Evolutionary conservation across 2,888 invertebrate genomes (phyloP).

Genomic region (Lasioglossum marginatum): DNA sequence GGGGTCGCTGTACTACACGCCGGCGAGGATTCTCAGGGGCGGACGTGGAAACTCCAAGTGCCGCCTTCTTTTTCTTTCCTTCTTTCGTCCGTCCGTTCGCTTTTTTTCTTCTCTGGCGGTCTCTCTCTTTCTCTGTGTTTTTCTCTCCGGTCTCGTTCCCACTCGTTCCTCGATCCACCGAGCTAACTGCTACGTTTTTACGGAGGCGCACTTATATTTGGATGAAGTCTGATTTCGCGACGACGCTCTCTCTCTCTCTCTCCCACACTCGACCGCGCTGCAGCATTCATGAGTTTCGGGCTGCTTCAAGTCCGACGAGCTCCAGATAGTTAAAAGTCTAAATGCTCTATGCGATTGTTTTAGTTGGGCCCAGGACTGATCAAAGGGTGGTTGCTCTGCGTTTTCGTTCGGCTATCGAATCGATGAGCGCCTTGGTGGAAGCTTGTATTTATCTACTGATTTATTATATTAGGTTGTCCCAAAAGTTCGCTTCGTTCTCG

Average conservation of each 20-base stretch:
- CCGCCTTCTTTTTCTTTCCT: background rate
- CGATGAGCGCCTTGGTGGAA: background rate
- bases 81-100: background rate
- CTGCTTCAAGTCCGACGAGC: background rate
- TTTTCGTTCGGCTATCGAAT: background rate
- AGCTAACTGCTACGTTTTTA: conserved; percentile 31
- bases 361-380: background rate
- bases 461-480: no score
- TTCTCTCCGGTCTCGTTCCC: background rate
- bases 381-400: background rate
- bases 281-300: conserved; percentile 13
- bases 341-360: background rate
- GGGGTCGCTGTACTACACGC: conserved; percentile 68
- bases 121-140: background rate
- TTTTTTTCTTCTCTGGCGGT: background rate
- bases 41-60: conserved; percentile 35
- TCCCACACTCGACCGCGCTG: background rate
- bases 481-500: no score
- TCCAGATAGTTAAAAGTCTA: conserved; percentile 2
- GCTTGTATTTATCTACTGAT: background rate
- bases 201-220: conserved; percentile 7
- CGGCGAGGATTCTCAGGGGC: conserved; percentile 50
- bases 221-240: conserved; percentile 23
- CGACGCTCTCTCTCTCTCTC: background rate
- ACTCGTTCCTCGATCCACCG: conserved; percentile 10